Conservation (phyloP, 2,113 vertebrate genomes). For the Phaethornis superciliosus region DNA sequence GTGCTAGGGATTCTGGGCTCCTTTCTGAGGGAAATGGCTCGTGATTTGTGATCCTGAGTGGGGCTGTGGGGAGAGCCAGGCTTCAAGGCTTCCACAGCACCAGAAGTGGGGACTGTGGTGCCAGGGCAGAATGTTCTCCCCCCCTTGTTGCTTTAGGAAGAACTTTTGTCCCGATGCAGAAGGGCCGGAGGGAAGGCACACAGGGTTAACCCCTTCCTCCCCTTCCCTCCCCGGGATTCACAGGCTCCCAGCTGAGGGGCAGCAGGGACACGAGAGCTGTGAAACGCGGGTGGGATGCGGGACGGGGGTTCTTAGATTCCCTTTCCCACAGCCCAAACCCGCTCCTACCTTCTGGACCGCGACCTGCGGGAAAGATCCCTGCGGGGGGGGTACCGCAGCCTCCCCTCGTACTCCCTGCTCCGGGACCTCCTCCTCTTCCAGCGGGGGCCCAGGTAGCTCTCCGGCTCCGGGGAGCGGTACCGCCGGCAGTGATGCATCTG, state of each 20-base stretch:
- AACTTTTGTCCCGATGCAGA: background rate
- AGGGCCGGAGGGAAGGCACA: accelerated
- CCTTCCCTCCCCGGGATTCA: background rate
- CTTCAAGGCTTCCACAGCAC: background rate
- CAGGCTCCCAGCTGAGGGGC: background rate
- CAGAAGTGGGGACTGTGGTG: background rate
- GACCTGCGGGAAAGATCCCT: conserved; percentile 70
- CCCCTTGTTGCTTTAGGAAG: accelerated
- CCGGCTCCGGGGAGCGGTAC: conserved; percentile 77
- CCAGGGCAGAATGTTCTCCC: background rate
- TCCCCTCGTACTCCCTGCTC: conserved; percentile 73
- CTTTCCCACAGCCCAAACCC: too few species aligned
- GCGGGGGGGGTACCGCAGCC: conserved; percentile 67
- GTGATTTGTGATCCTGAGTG: background rate
- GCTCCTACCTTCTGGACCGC: conserved; percentile 75
- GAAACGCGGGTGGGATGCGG: too few species aligned
- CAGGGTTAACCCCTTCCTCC: background rate
- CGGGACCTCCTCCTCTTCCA: conserved; percentile 79
- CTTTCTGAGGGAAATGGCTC: accelerated
- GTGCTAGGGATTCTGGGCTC: background rate
- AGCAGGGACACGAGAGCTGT: background rate
- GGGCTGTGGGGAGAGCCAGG: background rate
- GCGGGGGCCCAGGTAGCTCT: conserved; percentile 68
- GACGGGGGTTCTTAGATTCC: too few species aligned
- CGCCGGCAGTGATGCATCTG: conserved; percentile 82